These are phyloP conservation scores for Pteruthius melanotis DNA, from an alignment of 2,113 vertebrate species.

Conservation along the genomic window DNA sequence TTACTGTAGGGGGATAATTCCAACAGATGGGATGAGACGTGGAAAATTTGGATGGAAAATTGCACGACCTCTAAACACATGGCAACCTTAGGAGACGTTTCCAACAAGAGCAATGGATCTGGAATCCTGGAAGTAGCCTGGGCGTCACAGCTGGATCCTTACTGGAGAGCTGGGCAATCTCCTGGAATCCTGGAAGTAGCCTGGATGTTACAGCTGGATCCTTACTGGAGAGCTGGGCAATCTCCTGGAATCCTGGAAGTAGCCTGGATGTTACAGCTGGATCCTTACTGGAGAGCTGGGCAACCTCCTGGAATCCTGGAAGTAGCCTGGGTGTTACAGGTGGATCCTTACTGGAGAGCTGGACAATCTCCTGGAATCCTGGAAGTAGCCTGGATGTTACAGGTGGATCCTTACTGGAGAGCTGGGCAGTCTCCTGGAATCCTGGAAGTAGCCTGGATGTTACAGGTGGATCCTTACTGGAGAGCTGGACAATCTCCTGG, in stretches of 20 bases:
- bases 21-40: neutral
- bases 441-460: fast-evolving
- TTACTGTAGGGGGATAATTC: neutral
- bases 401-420: fast-evolving
- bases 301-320: fast-evolving
- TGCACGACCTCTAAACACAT: neutral
- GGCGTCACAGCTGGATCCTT: neutral
- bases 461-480: fast-evolving
- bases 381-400: fast-evolving
- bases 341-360: neutral
- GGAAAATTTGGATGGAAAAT: neutral
- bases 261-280: too few species aligned
- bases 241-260: neutral
- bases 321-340: fast-evolving
- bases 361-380: neutral
- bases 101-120: fast-evolving
- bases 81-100: neutral
- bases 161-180: neutral
- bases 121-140: fast-evolving
- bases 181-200: fast-evolving
- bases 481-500: neutral
- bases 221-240: neutral
- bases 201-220: neutral
- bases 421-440: fast-evolving
- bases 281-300: neutral